Evolutionary conservation across 2,113 vertebrate species (phyloP).

Genomic region (Micronycteris hirsuta): DNA sequence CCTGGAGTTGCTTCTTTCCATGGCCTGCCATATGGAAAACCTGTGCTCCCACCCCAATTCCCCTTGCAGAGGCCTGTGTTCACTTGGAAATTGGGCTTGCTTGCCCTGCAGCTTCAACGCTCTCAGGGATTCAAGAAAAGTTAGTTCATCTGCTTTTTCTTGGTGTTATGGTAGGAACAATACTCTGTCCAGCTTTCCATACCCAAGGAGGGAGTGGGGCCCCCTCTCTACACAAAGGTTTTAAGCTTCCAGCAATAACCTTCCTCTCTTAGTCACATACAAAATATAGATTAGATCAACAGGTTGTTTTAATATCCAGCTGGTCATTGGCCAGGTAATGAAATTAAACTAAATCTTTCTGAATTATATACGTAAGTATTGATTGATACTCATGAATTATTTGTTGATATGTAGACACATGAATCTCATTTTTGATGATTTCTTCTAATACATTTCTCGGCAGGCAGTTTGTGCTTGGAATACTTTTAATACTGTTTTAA

Average conservation of each 20-base stretch:
- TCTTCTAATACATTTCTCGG: neutral
- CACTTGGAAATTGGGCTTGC: neutral
- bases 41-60: neutral
- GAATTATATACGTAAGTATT: neutral
- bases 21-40: neutral
- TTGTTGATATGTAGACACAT: neutral
- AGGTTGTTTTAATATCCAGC: neutral
- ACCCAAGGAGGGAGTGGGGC: neutral
- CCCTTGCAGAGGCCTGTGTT: neutral
- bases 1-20: neutral
- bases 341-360: neutral
- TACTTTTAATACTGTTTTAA: neutral
- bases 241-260: neutral
- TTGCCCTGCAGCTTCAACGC: neutral
- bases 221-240: neutral
- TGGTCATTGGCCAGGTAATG: neutral
- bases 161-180: neutral
- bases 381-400: neutral
- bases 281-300: neutral
- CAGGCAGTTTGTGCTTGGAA: neutral
- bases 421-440: neutral
- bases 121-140: neutral
- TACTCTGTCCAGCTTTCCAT: neutral
- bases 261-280: neutral
- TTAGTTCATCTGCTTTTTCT: neutral